Base-by-base conservation (phyloP, 2,888 invertebrate species). In the Amblyjoppa fuscipennis region DNA sequence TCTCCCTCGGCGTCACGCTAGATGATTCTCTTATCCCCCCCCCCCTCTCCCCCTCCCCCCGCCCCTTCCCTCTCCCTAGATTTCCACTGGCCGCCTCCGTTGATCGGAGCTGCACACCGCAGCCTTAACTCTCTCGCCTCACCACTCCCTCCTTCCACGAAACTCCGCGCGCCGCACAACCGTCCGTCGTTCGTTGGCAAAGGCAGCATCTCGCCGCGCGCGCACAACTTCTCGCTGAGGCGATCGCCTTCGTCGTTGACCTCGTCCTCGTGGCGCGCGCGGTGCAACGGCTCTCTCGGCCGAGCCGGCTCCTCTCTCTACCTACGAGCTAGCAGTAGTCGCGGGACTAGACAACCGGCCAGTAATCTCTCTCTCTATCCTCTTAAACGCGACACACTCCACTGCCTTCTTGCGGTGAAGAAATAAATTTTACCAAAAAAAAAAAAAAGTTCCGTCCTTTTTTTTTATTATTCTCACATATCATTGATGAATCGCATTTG, bases 171-270 rank as follows among this genome's bases (percentile, higher is more conserved):
- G 45, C 25, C 45, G 16, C 45, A 41, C 71, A 69, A 69, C 80
- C 76, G 76, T 66, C 70, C 70, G 84, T 71, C 25, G 25, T 38
- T 61, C 16, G 25, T 77, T 77, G 74, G 69, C 70, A 81, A 78
- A 74, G 34, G 70, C 34, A 68, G 68, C 77, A 70, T 78, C 81
- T 81, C 81, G 38, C 38, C 66, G 77, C 81, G 81, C 66, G 77
- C 66, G 77, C 81, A 78, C 56, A 73, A 77, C 64, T 34, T 31
- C 31, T 34, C 64, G 80, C 53, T 81, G 83, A 71, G 75, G 75
- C 74, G 83, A 66, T 76, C 82, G 83, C 79, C 77, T 84, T 85
- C 84, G 87, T 87, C 87, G 85, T 84, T 84, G 87, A 87, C 88
- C 87, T 88, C 87, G 85, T 84, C 84, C 84, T 83, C 83, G 83